Percentiles rank a stretch among this genome's conserved stretches.
phyloP scores from a whole-genome alignment of 2,113 vertebrate genomes.

The Malurus alboscapulatus region DNA sequence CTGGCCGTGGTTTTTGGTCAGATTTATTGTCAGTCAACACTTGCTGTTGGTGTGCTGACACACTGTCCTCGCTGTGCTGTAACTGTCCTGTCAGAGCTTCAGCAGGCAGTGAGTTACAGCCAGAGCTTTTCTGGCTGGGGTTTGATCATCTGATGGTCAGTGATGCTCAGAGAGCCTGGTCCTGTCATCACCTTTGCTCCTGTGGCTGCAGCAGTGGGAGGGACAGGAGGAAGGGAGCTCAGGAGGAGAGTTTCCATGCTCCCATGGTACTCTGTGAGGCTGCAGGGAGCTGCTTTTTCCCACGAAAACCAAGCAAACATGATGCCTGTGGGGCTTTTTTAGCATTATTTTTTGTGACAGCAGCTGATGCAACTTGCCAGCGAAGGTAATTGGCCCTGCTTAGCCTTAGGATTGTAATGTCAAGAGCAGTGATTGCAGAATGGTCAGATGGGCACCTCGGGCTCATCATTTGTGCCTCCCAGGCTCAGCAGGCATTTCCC shows the following conservation, averaged over 20 bases:
- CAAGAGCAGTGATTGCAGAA: background rate
- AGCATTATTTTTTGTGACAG: background rate
- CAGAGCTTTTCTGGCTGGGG: background rate
- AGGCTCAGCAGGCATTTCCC: fast-evolving
- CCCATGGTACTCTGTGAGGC: no score
- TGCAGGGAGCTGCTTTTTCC: background rate
- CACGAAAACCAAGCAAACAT: background rate
- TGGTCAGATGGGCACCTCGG: background rate
- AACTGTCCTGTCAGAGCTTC: background rate
- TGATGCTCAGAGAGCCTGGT: background rate
- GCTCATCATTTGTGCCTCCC: background rate
- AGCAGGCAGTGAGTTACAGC: background rate
- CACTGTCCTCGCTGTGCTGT: background rate
- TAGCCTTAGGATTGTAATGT: background rate
- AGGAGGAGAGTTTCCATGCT: background rate
- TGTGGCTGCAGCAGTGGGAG: background rate
- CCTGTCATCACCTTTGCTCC: constrained; percentile 4
- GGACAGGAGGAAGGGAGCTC: background rate
- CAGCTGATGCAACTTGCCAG: background rate
- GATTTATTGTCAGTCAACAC: background rate
- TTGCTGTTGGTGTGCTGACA: background rate
- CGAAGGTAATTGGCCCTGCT: background rate
- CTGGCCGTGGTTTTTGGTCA: background rate
- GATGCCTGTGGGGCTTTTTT: background rate
- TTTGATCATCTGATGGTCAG: background rate